Evolutionary conservation across 2,113 vertebrate genomes (phyloP).

Genomic region (Centropus unirufus): DNA sequence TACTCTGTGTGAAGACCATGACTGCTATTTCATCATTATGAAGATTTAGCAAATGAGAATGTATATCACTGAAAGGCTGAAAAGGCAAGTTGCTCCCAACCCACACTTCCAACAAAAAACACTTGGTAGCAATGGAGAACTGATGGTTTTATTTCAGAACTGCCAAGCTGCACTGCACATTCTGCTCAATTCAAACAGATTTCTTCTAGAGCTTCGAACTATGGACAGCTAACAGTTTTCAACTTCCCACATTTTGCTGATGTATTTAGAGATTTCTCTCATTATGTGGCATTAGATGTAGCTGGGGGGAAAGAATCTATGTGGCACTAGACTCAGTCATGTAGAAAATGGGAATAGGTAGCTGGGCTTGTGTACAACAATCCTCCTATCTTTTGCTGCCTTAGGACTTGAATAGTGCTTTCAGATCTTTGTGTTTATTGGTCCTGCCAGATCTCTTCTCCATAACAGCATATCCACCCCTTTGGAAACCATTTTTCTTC

Average conservation of each 20-base stretch:
- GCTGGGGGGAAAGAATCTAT: rapidly evolving
- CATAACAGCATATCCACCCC: rapidly evolving
- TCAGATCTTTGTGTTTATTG: background rate
- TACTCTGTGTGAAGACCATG: conserved; percentile 41
- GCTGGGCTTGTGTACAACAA: background rate
- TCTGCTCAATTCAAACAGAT: background rate
- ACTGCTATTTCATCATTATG: conserved; percentile 59
- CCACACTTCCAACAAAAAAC: background rate
- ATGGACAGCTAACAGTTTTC: background rate
- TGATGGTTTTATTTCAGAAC: background rate
- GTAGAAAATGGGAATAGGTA: background rate
- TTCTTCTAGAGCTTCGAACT: background rate
- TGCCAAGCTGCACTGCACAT: background rate
- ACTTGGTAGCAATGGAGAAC: background rate
- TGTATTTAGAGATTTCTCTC: background rate
- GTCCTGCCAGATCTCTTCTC: background rate
- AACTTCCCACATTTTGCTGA: background rate
- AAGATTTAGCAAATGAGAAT: conserved; percentile 62
- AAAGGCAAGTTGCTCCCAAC: conserved; percentile 21
- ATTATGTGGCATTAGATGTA: rapidly evolving
- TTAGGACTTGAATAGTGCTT: background rate
- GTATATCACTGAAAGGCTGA: conserved; percentile 1
- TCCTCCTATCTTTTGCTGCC: background rate
- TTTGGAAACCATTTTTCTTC: background rate
- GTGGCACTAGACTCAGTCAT: rapidly evolving